These are phyloP conservation scores for Festucalex cinctus DNA, from an alignment of 2,113 vertebrate genomes.

Conservation along the genomic window DNA sequence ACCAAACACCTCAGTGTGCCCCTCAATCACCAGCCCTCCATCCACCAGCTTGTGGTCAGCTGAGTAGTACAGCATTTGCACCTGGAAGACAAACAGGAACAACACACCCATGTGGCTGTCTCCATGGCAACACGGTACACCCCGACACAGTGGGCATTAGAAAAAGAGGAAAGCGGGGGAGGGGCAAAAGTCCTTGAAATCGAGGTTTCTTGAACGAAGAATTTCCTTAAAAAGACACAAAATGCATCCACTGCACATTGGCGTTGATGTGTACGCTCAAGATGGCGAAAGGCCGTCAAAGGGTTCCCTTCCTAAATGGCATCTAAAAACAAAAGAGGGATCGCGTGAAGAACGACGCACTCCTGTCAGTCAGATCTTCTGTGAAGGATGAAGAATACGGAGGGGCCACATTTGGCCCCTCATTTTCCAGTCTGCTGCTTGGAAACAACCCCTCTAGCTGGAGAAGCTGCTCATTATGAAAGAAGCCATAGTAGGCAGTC, in stretches of 20 bases:
- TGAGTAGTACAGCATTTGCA: constrained; percentile 99
- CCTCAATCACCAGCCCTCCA: constrained; percentile 92
- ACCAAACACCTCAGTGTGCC: constrained; percentile 97
- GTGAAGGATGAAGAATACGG: constrained; percentile 28
- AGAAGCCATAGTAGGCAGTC: constrained; percentile 30
- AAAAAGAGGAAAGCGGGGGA: constrained; percentile 1
- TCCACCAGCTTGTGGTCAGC: constrained; percentile 99
- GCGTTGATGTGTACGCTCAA: constrained; percentile 32
- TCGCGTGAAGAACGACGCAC: constrained; percentile 39
- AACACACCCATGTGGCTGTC: constrained; percentile 97
- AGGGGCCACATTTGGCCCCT: constrained; percentile 2
- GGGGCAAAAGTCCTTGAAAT: constrained; percentile 28
- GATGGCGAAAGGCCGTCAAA: constrained; percentile 3
- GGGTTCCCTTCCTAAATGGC: constrained; percentile 25
- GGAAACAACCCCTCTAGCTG: constrained; percentile 42
- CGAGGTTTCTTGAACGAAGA: constrained; percentile 30
- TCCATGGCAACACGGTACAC: constrained; percentile 78
- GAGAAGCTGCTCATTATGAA: constrained; percentile 33
- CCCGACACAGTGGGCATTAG: constrained; percentile 35
- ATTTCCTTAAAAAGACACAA: constrained; percentile 43
- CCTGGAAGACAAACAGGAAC: constrained; percentile 97
- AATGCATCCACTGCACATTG: constrained; percentile 28
- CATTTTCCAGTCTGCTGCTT: constrained; percentile 35
- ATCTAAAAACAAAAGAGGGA: constrained; percentile 52
- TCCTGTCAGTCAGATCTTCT: constrained; percentile 63